A percentile compares a stretch with the other conserved stretches of the same genome.
These are phyloP conservation scores for Micropoecilia bifurca DNA, from an alignment of 2,797 vertebrate genomes.

Conservation along the genomic window DNA sequence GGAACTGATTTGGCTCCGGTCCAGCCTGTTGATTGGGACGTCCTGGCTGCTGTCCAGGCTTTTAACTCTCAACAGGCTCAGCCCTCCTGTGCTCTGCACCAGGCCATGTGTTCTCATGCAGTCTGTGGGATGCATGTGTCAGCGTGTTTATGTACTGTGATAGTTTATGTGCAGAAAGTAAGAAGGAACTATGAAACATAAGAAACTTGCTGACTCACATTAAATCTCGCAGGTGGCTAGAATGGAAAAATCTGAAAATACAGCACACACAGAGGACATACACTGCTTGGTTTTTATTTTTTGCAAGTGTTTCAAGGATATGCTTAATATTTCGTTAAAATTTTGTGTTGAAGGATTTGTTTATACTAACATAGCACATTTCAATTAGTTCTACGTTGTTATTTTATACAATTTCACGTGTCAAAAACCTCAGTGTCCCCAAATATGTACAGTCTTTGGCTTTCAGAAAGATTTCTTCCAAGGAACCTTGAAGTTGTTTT, in stretches of 20 bases:
- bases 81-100: slow-evolving; percentile 29
- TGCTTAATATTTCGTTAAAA: background rate
- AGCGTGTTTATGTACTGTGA: slow-evolving; percentile 51
- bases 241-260: background rate
- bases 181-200: slow-evolving; percentile 34
- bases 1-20: slow-evolving; percentile 53
- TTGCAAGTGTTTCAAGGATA: background rate
- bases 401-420: background rate
- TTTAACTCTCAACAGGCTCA: slow-evolving; percentile 24
- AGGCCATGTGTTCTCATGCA: slow-evolving; percentile 50
- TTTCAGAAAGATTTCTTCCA: background rate
- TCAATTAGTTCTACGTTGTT: background rate
- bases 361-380: background rate
- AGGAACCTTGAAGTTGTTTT: slow-evolving; percentile 25
- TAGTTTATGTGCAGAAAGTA: slow-evolving; percentile 32
- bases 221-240: background rate
- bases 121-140: slow-evolving; percentile 44
- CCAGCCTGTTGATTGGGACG: slow-evolving; percentile 61
- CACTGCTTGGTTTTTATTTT: background rate
- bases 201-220: slow-evolving; percentile 14
- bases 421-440: background rate
- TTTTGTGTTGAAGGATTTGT: background rate
- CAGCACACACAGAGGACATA: background rate
- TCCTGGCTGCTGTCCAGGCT: slow-evolving; percentile 57
- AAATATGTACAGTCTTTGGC: background rate